Base-by-base conservation (phyloP, 2,113 vertebrate genomes). In the Neogale vison region DNA sequence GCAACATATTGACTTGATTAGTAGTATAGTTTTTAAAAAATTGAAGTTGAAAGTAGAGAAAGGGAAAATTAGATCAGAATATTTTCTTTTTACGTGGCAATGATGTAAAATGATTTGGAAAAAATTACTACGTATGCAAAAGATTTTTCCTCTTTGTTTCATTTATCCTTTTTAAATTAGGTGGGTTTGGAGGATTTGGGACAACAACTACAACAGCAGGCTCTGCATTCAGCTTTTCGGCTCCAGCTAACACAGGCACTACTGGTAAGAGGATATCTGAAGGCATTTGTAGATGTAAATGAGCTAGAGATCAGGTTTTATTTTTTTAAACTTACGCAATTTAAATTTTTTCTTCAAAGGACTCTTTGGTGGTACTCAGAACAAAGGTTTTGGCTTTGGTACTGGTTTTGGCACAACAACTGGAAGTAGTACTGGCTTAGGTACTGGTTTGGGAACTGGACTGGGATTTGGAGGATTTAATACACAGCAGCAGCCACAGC, bases 351-450 rank as follows among this genome's bases (percentile, higher is more conserved):
- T 98, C 79, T 94, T 99, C 96, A 50, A 98, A 98, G 99, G 99
- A 45, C 98, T 99, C 61, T 99, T 99, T 63, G 99, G 99, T 94
- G 99, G 98, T 98, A 99, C 99, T 17, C 99, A 99, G 98, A 99
- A 99, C 98, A 99, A 99, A 99, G 99, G 99, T 17, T 99, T 99
- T 98, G 99, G 99, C 93, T 99, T 99, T 97, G 99, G 99, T 8
- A 98, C 99, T 72, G 99, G 98, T 74, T 99, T 99, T 93, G 99
- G 99, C 57, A 87, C 99, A 31, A 98, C 97, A 6, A 88, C 99
- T 0, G 98, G 99, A 89, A 93, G 99, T 47, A 99, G 99, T 86
- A 98, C 99, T 21, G 99, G 99, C 83, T 99, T 99, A 96, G 99
- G 99, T 71, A 98, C 99, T 29, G 99, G 99, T 20, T 97, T 99